Percentiles rank a stretch among this genome's conserved stretches.
Evolutionary conservation across 2,113 vertebrate species (phyloP).

Genomic region (Sapajus apella): DNA sequence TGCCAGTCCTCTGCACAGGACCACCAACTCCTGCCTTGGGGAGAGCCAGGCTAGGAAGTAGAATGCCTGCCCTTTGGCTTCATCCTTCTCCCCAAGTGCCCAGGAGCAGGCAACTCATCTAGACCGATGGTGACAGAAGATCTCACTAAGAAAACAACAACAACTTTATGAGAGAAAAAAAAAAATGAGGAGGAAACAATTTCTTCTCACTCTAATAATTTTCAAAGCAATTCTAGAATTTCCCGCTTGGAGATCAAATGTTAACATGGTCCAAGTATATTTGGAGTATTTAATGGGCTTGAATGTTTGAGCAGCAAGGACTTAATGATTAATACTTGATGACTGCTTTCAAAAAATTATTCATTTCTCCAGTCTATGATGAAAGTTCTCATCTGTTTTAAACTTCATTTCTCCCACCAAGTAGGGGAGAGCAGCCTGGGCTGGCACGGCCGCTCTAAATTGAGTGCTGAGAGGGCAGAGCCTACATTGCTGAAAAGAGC

Average conservation of each 20-base stretch:
- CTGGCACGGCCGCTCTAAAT: neutral
- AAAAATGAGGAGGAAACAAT: constrained; percentile 30
- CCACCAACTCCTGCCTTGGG: neutral
- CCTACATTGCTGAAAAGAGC: neutral
- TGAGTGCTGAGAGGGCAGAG: neutral
- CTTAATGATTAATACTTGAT: constrained; percentile 37
- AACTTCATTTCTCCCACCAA: neutral
- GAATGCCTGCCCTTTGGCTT: rapidly evolving
- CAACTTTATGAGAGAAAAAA: neutral
- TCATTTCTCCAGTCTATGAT: neutral
- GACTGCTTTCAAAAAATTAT: constrained; percentile 29
- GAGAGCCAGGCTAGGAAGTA: neutral
- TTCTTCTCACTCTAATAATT: constrained; percentile 46
- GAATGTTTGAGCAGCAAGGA: constrained; percentile 25
- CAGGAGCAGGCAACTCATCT: neutral
- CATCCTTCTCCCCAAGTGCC: neutral
- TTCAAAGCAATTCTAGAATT: constrained; percentile 55
- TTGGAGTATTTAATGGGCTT: constrained; percentile 57
- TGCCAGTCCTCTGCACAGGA: neutral
- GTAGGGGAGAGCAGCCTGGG: neutral
- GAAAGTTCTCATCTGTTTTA: neutral
- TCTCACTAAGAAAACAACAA: neutral
- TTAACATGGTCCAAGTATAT: constrained; percentile 52
- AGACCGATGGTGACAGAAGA: neutral
- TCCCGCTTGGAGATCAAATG: constrained; percentile 40